Conservation (phyloP, 2,113 vertebrate genomes). For the Bucco capensis region DNA sequence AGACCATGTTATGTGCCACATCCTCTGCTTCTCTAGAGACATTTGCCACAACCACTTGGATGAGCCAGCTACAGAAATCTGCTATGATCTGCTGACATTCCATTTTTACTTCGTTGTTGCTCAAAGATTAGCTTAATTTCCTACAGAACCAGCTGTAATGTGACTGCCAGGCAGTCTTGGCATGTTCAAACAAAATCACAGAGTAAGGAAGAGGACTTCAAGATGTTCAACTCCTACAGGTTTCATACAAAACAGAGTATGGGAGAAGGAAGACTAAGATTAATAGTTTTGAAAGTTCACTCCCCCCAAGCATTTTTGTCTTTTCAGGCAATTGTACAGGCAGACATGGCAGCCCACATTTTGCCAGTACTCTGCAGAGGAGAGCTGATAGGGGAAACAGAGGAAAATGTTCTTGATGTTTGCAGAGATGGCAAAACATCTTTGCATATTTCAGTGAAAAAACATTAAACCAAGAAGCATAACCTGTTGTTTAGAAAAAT, state of each 20-base stretch:
- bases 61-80: not conserved
- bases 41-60: not conserved
- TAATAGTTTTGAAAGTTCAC: not conserved
- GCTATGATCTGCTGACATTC: not conserved
- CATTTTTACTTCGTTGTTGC: not conserved
- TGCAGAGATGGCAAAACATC: not conserved
- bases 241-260: not conserved
- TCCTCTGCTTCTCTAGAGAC: not conserved
- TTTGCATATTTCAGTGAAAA: not conserved
- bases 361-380: not conserved
- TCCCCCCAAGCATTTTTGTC: not conserved
- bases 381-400: not conserved
- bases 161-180: not conserved
- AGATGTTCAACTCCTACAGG: not conserved
- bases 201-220: not conserved
- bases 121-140: not conserved
- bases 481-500: not conserved
- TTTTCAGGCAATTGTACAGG: not conserved
- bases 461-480: not conserved
- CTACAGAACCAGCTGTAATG: not conserved
- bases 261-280: not conserved
- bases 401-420: not conserved
- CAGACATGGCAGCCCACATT: not conserved
- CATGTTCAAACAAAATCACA: not conserved
- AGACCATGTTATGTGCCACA: rapidly evolving